phyloP scores from a whole-genome alignment of 2,888 invertebrate species.

The Megamerina dolium region DNA sequence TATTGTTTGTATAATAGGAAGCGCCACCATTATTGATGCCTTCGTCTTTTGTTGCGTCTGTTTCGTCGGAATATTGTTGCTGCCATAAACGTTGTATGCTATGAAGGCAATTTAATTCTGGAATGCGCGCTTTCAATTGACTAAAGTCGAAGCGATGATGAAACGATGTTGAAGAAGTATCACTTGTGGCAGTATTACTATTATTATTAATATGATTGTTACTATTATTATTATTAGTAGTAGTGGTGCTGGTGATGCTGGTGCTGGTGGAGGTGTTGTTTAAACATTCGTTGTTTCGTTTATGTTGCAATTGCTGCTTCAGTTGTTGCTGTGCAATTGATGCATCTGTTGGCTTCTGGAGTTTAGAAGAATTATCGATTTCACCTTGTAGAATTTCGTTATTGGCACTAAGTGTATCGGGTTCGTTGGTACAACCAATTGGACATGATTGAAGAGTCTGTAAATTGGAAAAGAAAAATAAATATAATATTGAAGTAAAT shows the following conservation, averaged over 20 bases:
- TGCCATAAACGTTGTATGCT: slow-evolving; percentile 42
- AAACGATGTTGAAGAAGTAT: slow-evolving; percentile 44
- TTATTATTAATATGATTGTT: slow-evolving; percentile 21
- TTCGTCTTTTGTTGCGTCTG: slow-evolving; percentile 21
- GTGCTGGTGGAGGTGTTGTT: slow-evolving; percentile 20
- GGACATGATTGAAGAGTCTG: slow-evolving; percentile 71
- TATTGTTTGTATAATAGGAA: slow-evolving; percentile 46
- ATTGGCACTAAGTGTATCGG: slow-evolving; percentile 42
- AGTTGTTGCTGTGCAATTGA: slow-evolving; percentile 25
- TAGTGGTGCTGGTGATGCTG: slow-evolving; percentile 22
- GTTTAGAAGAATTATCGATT: no score
- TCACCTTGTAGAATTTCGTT: slow-evolving; percentile 39
- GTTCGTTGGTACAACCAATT: slow-evolving; percentile 45
- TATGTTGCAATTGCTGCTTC: slow-evolving; percentile 20
- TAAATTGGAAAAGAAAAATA: slow-evolving; percentile 24
- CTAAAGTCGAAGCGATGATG: slow-evolving; percentile 51
- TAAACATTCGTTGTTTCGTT: slow-evolving; percentile 12
- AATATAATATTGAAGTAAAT: not conserved
- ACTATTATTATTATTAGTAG: slow-evolving; percentile 18
- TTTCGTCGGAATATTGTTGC: slow-evolving; percentile 23
- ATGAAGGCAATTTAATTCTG: slow-evolving; percentile 52
- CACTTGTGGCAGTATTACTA: slow-evolving; percentile 28
- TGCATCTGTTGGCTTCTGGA: no score
- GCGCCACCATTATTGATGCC: slow-evolving; percentile 22
- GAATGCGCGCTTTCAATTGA: slow-evolving; percentile 63